Conservation (phyloP, 2,888 invertebrate species). For the Aspidiotus destructor region DNA sequence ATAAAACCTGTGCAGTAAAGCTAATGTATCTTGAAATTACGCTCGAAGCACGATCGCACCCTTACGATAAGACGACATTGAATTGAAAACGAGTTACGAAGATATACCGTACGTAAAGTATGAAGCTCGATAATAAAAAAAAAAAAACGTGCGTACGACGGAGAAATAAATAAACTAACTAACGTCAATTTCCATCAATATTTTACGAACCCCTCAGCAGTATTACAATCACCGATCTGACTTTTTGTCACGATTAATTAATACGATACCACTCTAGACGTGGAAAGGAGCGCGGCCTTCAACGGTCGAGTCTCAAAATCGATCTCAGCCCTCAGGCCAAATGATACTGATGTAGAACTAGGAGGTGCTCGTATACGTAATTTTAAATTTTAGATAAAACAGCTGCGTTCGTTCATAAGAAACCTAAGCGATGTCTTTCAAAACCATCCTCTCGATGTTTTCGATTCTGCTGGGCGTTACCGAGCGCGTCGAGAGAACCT, state of each 20-base stretch:
- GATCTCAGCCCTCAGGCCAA: background rate
- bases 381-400: constrained; percentile 8
- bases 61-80: too few relatives aligned
- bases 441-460: constrained; percentile 4
- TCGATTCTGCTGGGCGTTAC: background rate
- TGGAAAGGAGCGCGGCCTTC: background rate
- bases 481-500: background rate
- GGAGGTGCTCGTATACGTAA: background rate
- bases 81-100: too few relatives aligned
- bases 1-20: too few relatives aligned
- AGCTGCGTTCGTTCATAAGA: constrained; percentile 2
- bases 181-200: background rate
- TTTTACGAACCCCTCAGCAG: constrained; percentile 2
- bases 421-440: constrained; percentile 2
- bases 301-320: background rate
- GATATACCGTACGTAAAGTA: too few relatives aligned
- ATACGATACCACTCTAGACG: background rate
- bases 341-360: background rate
- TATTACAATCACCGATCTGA: background rate
- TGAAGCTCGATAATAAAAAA: too few relatives aligned
- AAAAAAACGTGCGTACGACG: too few relatives aligned
- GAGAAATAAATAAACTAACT: background rate
- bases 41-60: too few relatives aligned
- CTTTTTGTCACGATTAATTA: constrained; percentile 4
- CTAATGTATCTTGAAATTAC: too few relatives aligned